Conservation (phyloP, 92 coral and sea anemone species). For the Phenganax subtilis region DNA sequence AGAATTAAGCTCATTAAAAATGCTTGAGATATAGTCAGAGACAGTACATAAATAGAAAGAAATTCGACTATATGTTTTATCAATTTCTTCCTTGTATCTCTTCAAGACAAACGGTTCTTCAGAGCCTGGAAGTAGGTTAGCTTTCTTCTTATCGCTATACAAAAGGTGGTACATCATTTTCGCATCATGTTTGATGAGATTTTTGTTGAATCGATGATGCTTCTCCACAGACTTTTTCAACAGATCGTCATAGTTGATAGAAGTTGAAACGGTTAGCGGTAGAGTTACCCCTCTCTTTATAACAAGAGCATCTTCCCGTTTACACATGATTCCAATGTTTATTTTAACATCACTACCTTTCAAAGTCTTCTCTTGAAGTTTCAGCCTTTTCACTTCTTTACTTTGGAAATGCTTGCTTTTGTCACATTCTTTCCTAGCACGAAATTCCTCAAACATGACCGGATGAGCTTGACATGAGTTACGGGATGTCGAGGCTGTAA, state of each 20-base stretch:
- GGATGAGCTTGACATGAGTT: not conserved
- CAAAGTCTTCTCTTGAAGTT: constrained; percentile 2
- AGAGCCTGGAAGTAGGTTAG: constrained; percentile 51
- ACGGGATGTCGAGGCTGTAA: not conserved
- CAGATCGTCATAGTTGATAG: constrained; percentile 55
- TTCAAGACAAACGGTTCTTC: constrained; percentile 56
- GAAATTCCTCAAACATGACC: not conserved
- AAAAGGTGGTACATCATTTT: constrained; percentile 49
- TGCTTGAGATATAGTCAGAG: constrained; percentile 52
- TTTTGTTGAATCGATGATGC: constrained; percentile 60
- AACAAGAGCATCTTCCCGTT: constrained; percentile 50
- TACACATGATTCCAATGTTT: constrained; percentile 30
- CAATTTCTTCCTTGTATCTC: constrained; percentile 57
- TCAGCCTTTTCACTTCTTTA: constrained; percentile 1
- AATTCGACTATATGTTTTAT: constrained; percentile 54
- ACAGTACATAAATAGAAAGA: constrained; percentile 50
- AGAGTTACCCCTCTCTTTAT: constrained; percentile 53
- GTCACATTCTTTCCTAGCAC: not conserved
- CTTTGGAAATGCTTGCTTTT: constrained; percentile 1
- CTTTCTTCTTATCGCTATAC: constrained; percentile 54
- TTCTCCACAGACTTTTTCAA: constrained; percentile 61
- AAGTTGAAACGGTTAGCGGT: constrained; percentile 51
- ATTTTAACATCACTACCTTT: not conserved
- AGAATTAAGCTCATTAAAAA: constrained; percentile 23
- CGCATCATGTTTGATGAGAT: constrained; percentile 51